A percentile compares a stretch with the other conserved stretches of the same genome.
Evolutionary conservation across 2,888 invertebrate species (phyloP).

Genomic region (Agriopis aurantiaria): DNA sequence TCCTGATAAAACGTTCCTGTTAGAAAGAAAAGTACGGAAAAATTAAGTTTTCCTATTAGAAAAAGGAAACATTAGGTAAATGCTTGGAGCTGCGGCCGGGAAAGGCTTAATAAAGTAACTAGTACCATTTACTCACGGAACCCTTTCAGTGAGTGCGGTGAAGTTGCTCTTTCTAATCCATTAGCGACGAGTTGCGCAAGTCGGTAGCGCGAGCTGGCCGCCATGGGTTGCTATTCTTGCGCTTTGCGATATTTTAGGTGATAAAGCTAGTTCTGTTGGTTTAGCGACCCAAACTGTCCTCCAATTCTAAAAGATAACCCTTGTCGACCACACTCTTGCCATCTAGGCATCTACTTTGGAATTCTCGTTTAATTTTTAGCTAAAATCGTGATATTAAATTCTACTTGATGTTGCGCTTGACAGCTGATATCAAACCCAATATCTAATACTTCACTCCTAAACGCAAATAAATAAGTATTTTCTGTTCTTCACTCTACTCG

Average conservation of each 20-base stretch:
- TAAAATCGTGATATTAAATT: too few relatives aligned
- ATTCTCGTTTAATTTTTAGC: too few relatives aligned
- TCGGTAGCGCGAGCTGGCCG: constrained; percentile 4
- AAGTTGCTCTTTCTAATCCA: constrained; percentile 48
- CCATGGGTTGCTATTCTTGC: neutral
- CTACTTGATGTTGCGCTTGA: too few relatives aligned
- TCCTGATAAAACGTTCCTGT: too few relatives aligned
- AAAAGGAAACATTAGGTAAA: constrained; percentile 8
- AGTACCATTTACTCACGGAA: constrained; percentile 12
- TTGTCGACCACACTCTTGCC: too few relatives aligned
- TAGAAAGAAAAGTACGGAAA: neutral
- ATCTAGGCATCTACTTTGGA: too few relatives aligned
- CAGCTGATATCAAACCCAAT: too few relatives aligned
- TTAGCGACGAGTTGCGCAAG: constrained; percentile 36
- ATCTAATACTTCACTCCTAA: too few relatives aligned
- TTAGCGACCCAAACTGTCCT: too few relatives aligned
- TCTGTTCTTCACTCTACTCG: too few relatives aligned
- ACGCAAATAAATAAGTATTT: too few relatives aligned
- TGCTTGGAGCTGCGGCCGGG: neutral
- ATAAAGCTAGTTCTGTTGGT: neutral
- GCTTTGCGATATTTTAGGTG: neutral
- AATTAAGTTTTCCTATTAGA: constrained; percentile 11
- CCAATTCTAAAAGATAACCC: too few relatives aligned
- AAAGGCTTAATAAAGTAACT: constrained; percentile 21
- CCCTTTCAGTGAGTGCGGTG: constrained; percentile 14